Percentiles rank a stretch among this genome's conserved stretches.
Evolutionary conservation across 2,888 invertebrate species (phyloP).

Genomic region (Euplexia lucipara): DNA sequence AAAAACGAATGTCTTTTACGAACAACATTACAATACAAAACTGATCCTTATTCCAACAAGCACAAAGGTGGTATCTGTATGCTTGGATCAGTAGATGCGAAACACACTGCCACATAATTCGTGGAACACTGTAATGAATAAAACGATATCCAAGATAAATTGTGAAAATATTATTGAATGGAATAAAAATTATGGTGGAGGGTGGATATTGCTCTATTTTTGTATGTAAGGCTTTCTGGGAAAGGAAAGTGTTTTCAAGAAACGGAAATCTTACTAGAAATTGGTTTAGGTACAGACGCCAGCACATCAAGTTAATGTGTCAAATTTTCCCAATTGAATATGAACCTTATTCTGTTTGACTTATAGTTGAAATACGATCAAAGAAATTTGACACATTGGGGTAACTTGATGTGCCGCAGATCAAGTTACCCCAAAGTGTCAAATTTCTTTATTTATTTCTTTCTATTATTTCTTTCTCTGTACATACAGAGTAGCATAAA

Average conservation of each 20-base stretch:
- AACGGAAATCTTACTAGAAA: no score
- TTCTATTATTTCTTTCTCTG: no score
- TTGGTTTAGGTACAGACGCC: no score
- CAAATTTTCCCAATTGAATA: no score
- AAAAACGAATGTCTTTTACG: conserved; percentile 60
- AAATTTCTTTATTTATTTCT: no score
- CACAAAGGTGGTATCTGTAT: conserved; percentile 11
- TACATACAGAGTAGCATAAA: no score
- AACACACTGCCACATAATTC: conserved; percentile 48
- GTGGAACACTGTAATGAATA: conserved; percentile 35
- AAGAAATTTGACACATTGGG: no score
- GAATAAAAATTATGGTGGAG: conserved; percentile 32
- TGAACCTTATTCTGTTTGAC: no score
- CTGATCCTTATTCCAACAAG: fast-evolving
- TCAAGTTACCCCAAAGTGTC: no score
- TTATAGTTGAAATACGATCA: no score
- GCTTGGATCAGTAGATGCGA: neutral
- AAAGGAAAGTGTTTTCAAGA: neutral
- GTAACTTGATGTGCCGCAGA: no score
- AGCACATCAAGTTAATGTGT: no score
- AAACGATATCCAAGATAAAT: conserved; percentile 38
- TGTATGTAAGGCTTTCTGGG: neutral
- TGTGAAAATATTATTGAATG: conserved; percentile 51
- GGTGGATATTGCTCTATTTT: conserved; percentile 18
- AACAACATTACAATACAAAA: conserved; percentile 33